These are phyloP conservation scores for Rhamnusium bicolor DNA, from an alignment of 2,888 invertebrate species.

Conservation along the genomic window DNA sequence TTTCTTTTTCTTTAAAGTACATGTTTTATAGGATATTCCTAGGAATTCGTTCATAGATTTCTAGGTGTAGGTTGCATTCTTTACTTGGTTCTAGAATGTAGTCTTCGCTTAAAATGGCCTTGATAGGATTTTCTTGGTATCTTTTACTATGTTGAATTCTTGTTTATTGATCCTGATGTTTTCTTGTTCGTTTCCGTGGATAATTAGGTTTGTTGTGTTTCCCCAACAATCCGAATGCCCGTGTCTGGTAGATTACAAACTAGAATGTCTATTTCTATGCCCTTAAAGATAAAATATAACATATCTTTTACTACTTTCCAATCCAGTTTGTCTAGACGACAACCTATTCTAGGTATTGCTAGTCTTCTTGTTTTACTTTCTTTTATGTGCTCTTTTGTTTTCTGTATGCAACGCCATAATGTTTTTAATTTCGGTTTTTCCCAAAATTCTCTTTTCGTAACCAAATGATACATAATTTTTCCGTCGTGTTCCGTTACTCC, in stretches of 20 bases:
- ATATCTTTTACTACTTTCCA: background rate
- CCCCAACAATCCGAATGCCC: background rate
- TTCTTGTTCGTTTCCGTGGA: background rate
- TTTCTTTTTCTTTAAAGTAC: background rate
- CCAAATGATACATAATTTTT: too few relatives aligned
- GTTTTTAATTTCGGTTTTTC: too few relatives aligned
- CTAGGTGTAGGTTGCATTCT: background rate
- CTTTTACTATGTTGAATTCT: background rate
- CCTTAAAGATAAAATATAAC: background rate
- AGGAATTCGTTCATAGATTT: background rate
- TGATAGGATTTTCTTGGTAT: background rate
- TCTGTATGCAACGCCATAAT: too few relatives aligned
- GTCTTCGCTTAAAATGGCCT: background rate
- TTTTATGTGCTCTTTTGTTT: too few relatives aligned
- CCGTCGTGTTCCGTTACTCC: too few relatives aligned
- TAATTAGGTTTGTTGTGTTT: background rate
- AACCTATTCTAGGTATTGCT: conserved; percentile 1
- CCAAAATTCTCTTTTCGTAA: too few relatives aligned
- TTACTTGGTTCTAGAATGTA: background rate
- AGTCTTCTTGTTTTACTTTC: too few relatives aligned
- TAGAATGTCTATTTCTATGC: background rate
- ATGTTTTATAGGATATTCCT: background rate
- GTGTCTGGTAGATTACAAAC: background rate
- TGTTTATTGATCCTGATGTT: background rate
- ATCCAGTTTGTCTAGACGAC: background rate